phyloP scores from a whole-genome alignment of 2,888 invertebrate genomes.

The Phortica okadai region DNA sequence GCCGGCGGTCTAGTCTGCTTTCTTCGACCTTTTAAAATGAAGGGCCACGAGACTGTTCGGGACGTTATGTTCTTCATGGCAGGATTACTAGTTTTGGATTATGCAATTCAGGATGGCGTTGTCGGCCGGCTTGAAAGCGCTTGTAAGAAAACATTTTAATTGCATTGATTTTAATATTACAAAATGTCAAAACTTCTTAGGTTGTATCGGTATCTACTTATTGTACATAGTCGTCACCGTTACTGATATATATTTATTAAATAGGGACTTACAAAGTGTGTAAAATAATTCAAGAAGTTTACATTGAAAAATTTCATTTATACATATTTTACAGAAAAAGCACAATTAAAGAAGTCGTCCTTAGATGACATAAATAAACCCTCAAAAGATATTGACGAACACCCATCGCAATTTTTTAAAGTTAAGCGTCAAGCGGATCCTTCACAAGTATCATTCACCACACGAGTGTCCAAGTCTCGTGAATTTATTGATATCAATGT shows the following conservation, averaged over 20 bases:
- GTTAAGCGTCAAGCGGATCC: neutral
- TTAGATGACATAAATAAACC: too few species aligned
- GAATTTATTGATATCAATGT: neutral
- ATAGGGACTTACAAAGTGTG: neutral
- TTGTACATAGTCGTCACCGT: neutral
- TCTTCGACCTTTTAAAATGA: neutral
- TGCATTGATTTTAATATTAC: neutral
- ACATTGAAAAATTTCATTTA: neutral
- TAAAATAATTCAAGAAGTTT: neutral
- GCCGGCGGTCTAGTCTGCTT: neutral
- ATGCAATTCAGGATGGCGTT: neutral
- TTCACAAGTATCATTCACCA: neutral
- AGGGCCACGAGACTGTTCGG: neutral
- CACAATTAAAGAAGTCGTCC: neutral
- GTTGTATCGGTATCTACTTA: neutral
- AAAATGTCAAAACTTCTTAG: neutral
- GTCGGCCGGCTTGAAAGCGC: neutral
- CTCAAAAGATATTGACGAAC: neutral
- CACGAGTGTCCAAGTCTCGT: neutral
- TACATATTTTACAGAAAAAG: neutral
- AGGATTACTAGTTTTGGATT: neutral
- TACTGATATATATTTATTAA: neutral
- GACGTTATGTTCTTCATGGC: constrained; percentile 2
- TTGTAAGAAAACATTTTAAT: neutral
- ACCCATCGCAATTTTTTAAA: neutral